Percentiles rank a stretch among this genome's conserved stretches.
These are phyloP conservation scores for Chauna torquata DNA, from an alignment of 2,113 vertebrate genomes.

Conservation along the genomic window DNA sequence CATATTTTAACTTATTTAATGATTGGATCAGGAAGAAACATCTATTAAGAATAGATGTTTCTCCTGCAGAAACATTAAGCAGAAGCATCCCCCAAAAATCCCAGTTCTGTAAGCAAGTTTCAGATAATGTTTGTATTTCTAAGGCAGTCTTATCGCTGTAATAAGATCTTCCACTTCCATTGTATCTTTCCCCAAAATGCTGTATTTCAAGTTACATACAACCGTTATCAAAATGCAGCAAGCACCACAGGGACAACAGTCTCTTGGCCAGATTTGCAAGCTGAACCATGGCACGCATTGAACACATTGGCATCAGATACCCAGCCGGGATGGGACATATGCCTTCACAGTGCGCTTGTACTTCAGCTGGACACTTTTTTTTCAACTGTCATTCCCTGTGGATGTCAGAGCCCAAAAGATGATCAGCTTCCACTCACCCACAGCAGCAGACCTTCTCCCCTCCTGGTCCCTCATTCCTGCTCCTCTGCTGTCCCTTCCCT, in stretches of 20 bases:
- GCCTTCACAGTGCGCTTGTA: accelerated
- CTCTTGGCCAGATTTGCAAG: not conserved
- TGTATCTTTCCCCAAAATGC: too few relatives aligned
- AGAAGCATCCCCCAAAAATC: not conserved
- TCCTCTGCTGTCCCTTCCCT: too few relatives aligned
- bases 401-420: not conserved
- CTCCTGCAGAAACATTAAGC: not conserved
- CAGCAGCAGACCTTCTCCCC: too few relatives aligned
- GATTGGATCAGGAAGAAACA: not conserved
- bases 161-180: not conserved
- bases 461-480: too few relatives aligned
- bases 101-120: not conserved
- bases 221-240: not conserved
- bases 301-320: accelerated
- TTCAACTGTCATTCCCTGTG: accelerated
- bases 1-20: not conserved
- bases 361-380: not conserved
- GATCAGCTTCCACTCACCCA: too few relatives aligned
- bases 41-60: not conserved
- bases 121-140: too few relatives aligned
- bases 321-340: not conserved
- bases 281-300: accelerated
- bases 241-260: too few relatives aligned
- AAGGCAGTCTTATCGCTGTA: not conserved
- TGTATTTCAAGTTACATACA: not conserved